A percentile compares a stretch with the other conserved stretches of the same genome.
These are phyloP conservation scores for Elegia similella DNA, from an alignment of 2,888 invertebrate genomes.

Conservation along the genomic window DNA sequence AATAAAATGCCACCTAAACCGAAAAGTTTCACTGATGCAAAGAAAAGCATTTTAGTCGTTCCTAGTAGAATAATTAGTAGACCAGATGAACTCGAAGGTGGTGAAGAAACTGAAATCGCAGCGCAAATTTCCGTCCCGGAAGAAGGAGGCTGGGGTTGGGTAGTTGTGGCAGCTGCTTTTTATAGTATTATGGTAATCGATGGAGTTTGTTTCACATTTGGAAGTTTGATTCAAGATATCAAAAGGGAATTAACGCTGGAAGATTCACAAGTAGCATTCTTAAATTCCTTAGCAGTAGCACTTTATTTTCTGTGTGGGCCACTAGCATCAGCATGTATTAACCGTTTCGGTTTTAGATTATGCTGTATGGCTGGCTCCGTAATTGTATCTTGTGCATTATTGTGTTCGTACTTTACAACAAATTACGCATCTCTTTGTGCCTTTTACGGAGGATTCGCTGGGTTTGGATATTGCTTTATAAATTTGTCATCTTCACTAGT, in stretches of 20 bases:
- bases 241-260: conserved; percentile 46
- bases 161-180: conserved; percentile 60
- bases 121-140: conserved; percentile 66
- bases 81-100: conserved; percentile 50
- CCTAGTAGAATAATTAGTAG: conserved; percentile 50
- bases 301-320: conserved; percentile 62
- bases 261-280: conserved; percentile 51
- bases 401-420: conserved; percentile 55
- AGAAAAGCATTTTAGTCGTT: conserved; percentile 45
- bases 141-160: conserved; percentile 74
- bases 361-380: conserved; percentile 64
- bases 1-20: conserved; percentile 32
- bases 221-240: conserved; percentile 57
- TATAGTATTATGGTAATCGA: conserved; percentile 54
- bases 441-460: conserved; percentile 59
- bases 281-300: conserved; percentile 63
- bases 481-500: conserved; percentile 59
- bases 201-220: conserved; percentile 63
- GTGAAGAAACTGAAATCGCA: conserved; percentile 69
- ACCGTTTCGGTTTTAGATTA: conserved; percentile 69
- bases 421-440: conserved; percentile 46
- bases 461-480: conserved; percentile 61
- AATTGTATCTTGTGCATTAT: conserved; percentile 49
- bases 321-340: conserved; percentile 64
- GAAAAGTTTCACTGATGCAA: conserved; percentile 32